Evolutionary conservation across 2,113 vertebrate genomes (phyloP), one percentile per base, ranked within the genome.

Genomic region (Spea multiplicata): DNA sequence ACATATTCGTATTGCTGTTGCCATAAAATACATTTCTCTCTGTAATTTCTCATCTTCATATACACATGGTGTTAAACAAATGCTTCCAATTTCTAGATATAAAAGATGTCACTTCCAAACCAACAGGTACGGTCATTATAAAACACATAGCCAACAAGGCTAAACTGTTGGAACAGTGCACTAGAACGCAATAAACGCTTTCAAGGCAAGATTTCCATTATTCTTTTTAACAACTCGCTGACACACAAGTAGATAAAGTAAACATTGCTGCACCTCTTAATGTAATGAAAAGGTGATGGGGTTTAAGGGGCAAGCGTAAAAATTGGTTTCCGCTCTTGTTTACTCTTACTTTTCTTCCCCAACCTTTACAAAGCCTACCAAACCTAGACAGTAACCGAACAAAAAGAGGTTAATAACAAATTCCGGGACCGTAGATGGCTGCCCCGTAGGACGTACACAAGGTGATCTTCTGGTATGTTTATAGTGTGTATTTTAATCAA

Each of bases 181-280:
- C 66, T 72, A 65, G 76, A 72, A 66, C 71, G 61, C 69, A 79
- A 72, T 66, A 66, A 67, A 76, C 74, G 66, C 66, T 78, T 73
- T 67, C 77, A 79, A 66, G 70, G 50, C 50, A 48, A 70, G 52
- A n/a, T 73, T 66, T 79, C 61, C 71, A 79, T 72, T 73, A 79
- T 66, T n/a, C 44, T 73, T 53, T 55, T 78, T 62, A 61, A 62
- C 64, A 57, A 77, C 55, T 66, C 55, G 30, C 14, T 70, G 75
- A 65, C 46, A 78, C n/a, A 78, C 46, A 50, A 44, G 71, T 47
- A 64, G 64, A 66, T 45, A 16, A 72, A 66, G 49, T 49, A 70
- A 66, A 79, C 66, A 50, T 73, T 73, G 73, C 66, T 57, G 59
- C 49, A 73, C 45, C 6, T 53, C 30, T 44, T 71, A 79, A 66